Evolutionary conservation across 2,797 vertebrate species (phyloP), one percentile per base, ranked within the genome.

Genomic region (Cyclopterus lumpus): DNA sequence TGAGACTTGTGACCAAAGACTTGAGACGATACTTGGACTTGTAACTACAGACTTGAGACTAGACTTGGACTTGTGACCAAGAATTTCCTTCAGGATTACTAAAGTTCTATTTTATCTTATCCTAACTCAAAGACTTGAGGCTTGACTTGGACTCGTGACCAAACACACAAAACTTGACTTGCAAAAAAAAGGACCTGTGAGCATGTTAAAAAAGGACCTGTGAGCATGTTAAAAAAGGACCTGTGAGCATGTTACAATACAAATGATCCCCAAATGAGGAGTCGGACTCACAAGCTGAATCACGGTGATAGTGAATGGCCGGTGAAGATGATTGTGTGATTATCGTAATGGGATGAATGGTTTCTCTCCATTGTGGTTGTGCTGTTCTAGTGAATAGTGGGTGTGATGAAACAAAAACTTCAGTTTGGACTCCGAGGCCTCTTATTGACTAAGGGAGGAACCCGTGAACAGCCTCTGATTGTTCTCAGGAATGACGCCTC

Each of bases 371-470:
- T 32, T 26, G 42, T 32, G 36, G 10, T 4, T 5, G 1, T 40
- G n/a, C 6, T 10, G 9, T 1, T 46, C 20, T 10, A 0, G 49
- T 74, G 63, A 75, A 30, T 38, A 3, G 54, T 51, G 67, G 64
- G 71, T 57, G 72, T 79, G 79, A 73, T 61, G 46, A 76, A 72
- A 73, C 15, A 1, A 55, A n/a, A 70, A 28, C 51, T 1, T 79
- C n/a, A 11, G 59, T 53, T 67, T 58, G 66, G 80, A 72, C 69
- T 54, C 4, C 8, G 46, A 84, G 87, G 65, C 86, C 76, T 68
- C 73, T 59, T 94, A 87, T 95, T 94, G 93, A 94, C 93, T 46
- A 73, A 95, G 79, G 91, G 93, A 83, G 89, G 89, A 89, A 91
- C 69, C 53, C 10, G 82, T 73, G 90, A 92, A 93, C 92, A 92